Conservation (phyloP, 2,797 vertebrate species). For the Phyllotis vaccarum region DNA sequence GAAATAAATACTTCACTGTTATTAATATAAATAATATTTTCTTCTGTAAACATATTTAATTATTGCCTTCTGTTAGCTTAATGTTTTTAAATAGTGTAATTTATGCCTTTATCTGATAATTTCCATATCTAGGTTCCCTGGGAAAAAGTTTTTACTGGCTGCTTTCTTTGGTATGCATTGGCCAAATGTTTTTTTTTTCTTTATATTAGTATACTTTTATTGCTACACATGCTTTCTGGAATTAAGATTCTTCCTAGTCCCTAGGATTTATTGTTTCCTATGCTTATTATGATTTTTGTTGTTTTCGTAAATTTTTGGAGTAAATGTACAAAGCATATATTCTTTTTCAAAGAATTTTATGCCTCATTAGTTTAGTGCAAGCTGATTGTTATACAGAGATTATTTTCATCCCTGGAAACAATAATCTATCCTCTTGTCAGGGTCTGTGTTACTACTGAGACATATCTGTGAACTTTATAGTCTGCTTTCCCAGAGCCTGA, state of each 20-base stretch:
- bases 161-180: neutral
- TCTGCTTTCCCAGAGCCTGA: neutral
- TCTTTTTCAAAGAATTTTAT: slow-evolving; percentile 7
- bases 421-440: neutral
- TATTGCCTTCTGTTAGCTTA: neutral
- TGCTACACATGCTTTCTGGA: neutral
- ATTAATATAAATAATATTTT: neutral
- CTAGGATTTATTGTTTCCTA: neutral
- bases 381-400: neutral
- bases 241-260: neutral
- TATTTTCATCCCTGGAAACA: neutral
- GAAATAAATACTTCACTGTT: neutral
- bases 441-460: neutral
- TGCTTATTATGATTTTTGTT: neutral
- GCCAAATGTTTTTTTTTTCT: neutral
- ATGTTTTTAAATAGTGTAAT: neutral
- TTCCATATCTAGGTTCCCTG: neutral
- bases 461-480: neutral
- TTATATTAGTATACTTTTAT: neutral
- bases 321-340: neutral
- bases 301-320: neutral
- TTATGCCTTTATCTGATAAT: neutral
- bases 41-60: neutral
- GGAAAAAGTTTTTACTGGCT: neutral
- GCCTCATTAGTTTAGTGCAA: neutral